These are phyloP conservation scores for Conchocele bisecta DNA, from an alignment of 2,888 invertebrate species.

Conservation along the genomic window DNA sequence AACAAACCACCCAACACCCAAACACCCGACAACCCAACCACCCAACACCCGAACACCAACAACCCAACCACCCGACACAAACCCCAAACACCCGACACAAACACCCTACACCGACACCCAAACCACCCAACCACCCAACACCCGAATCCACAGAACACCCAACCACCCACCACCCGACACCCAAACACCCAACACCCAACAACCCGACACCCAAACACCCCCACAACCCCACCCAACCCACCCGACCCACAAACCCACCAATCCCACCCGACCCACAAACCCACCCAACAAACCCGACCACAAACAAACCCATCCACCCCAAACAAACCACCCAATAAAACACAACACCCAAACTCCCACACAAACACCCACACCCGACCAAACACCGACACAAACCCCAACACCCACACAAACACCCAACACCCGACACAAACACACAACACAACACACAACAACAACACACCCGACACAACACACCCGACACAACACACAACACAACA, in stretches of 20 bases:
- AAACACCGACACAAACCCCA: neutral
- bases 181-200: neutral
- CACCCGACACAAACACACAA: neutral
- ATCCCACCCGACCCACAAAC: neutral
- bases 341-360: neutral
- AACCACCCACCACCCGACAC: constrained; percentile 2
- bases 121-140: no score
- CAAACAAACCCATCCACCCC: neutral
- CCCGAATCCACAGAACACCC: neutral
- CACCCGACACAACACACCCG: no score
- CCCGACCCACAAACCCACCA: neutral
- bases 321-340: neutral
- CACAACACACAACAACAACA: neutral
- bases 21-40: neutral
- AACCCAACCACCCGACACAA: neutral
- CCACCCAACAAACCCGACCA: neutral
- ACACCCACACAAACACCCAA: neutral
- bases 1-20: neutral
- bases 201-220: neutral
- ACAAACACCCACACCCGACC: neutral
- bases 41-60: neutral
- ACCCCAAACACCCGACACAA: no score
- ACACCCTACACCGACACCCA: no score
- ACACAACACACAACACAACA: neutral
- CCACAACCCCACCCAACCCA: neutral